Base-by-base conservation (phyloP, 2,888 invertebrate species). In the Lumbricus terrestris region DNA sequence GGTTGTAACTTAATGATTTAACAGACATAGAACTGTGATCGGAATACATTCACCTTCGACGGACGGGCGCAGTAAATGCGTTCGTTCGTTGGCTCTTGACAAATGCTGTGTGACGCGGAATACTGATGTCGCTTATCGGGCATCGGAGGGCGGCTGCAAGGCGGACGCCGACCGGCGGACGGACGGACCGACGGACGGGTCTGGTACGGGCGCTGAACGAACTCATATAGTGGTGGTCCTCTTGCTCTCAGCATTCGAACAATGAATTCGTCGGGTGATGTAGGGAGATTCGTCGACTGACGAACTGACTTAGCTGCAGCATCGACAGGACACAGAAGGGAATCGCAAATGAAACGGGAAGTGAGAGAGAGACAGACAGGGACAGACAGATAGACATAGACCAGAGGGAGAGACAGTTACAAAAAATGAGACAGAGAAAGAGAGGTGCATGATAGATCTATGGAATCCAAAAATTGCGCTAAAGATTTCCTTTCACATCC, bases 1-100 rank as follows among this genome's bases (percentile, higher is more conserved):
- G 88, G 88, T 88, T 88, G 88, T 88, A 88, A 88, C 88, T 88
- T 88, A 88, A 88, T 88, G 88, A 88, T 88, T 88, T 88, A 88
- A 88, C 88, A 88, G 88, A 88, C 88, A 88, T 42, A 34, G 88
- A 47, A 42, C 88, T 88, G 88, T 88, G 88, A 88, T 40, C 88
- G 88, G 88, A 88, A 88, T 88, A 88, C 88, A 88, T 88, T 88
- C 40, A 33, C 33, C 85, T 37, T 20, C 37, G 85, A 18, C 85
- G 16, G 34, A 34, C 85, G 37, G 35, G 18, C 35, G 85, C 85
- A 35, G 85, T n/a, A 38, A 40, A 23, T 88, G 88, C 88, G 33
- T 33, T 42, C 40, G 42, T 20, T 34, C 88, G 33, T 40, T 42
- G 42, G 42, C 40, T 88, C 88, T 40, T 88, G 88, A 88, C 88